Evolutionary conservation across 1,140 invertebrate species (phyloP), one percentile per base, ranked within the genome.

Genomic region (Battus philenor): DNA sequence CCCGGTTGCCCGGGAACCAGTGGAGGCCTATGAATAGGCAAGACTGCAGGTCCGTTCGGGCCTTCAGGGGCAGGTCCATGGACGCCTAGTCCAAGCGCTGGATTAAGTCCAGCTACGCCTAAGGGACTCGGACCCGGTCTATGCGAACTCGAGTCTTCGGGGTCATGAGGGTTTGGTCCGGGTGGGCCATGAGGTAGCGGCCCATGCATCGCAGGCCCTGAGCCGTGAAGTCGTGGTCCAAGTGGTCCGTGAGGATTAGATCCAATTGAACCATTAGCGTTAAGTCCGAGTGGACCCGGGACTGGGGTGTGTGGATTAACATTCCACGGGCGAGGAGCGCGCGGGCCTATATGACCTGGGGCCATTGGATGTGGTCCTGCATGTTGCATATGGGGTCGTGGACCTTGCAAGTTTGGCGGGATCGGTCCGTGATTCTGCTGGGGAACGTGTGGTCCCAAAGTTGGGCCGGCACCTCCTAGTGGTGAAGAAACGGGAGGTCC

Each of bases 401-500:
- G 34, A 12, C 34, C 18, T 24, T 38, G 16, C 9, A 8, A 30
- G 44, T 15, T 32, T 26, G 41, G 54, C 9, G 47, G 36, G 30
- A 26, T 29, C 27, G 12, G 50, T 29, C 15, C 31, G 26, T 12
- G 47, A 12, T 8, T 22, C 11, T 20, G 29, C 5, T 9, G 24
- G 27, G 29, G 47, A 17, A 45, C 41, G 48, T 20, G 55, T 18
- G 49, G 51, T 4, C 45, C 47, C 12, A 39, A 47, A 0, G 46
- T 36, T 6, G 26, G 30, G 2, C 36, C 33, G 2, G 45, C 33
- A 5, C 50, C 46, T 0, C 48, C 54, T 7, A 31, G 47, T 10
- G 29, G 36, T 11, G 63, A 55, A 0, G 51, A 46, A 2, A 41
- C 50, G 24, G 50, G 47, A 11, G 56, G 51, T 17, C 51, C 20